These are phyloP conservation scores for Aphelocoma californica DNA, from an alignment of 2,797 vertebrate species.

Conservation along the genomic window DNA sequence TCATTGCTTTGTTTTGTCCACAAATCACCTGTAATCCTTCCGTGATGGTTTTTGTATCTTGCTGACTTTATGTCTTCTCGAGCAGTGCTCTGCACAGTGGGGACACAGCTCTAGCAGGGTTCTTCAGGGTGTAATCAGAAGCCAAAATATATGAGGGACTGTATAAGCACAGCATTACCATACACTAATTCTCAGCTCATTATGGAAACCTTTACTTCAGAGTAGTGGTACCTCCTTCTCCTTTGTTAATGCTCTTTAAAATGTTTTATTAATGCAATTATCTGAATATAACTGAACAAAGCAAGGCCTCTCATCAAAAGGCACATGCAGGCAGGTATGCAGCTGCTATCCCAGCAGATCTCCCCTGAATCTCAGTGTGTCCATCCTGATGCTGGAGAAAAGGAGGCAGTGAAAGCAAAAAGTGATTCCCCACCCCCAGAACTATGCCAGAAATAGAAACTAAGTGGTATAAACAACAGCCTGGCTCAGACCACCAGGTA, in stretches of 20 bases:
- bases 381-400: neutral
- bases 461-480: neutral
- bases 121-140: slow-evolving; percentile 21
- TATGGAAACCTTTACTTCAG: slow-evolving; percentile 5
- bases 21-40: slow-evolving; percentile 15
- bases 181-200: slow-evolving; percentile 18
- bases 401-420: neutral
- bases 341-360: neutral
- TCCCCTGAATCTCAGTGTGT: neutral
- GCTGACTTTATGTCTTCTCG: slow-evolving; percentile 1
- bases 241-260: slow-evolving; percentile 33
- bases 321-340: neutral
- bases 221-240: neutral
- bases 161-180: slow-evolving; percentile 10
- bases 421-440: neutral
- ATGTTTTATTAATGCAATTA: slow-evolving; percentile 64
- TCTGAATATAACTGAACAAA: slow-evolving; percentile 19
- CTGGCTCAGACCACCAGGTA: neutral
- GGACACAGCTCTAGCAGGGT: neutral
- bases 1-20: slow-evolving; percentile 29
- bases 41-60: neutral
- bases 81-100: slow-evolving; percentile 20
- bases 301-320: slow-evolving; percentile 2
- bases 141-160: slow-evolving; percentile 16
- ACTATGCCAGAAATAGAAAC: neutral